Conservation (phyloP, 92 coral and sea anemone genomes). For the Galaxea fascicularis region DNA sequence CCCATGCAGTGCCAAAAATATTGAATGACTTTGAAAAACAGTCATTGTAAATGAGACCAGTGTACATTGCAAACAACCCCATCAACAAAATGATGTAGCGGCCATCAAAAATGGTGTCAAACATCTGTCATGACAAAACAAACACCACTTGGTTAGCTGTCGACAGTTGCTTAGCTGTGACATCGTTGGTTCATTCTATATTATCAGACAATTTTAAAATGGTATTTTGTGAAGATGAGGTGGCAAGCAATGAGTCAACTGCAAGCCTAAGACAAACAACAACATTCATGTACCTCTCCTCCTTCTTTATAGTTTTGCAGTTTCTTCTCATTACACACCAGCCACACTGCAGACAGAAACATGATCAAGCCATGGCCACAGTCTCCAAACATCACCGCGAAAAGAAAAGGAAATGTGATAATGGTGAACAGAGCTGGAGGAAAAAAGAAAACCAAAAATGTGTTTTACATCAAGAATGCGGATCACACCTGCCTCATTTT, state of each 20-base stretch:
- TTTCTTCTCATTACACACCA: slow-evolving; percentile 88
- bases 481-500: no score
- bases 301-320: slow-evolving; percentile 85
- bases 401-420: slow-evolving; percentile 95
- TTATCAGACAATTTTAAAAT: no score
- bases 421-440: slow-evolving; percentile 84
- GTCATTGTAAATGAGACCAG: slow-evolving; percentile 95
- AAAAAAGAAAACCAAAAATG: neutral
- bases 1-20: slow-evolving; percentile 94
- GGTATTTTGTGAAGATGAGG: no score
- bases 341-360: slow-evolving; percentile 87
- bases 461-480: no score
- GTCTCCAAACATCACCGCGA: slow-evolving; percentile 99
- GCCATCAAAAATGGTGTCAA: slow-evolving; percentile 94
- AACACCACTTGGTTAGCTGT: no score
- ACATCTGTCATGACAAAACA: slow-evolving; percentile 69
- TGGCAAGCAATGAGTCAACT: no score
- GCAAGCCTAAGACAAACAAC: no score
- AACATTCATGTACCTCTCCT: slow-evolving; percentile 85
- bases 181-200: no score
- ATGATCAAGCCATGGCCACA: slow-evolving; percentile 98
- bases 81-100: slow-evolving; percentile 93
- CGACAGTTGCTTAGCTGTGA: no score
- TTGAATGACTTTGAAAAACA: slow-evolving; percentile 92
- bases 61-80: slow-evolving; percentile 92